Conservation (phyloP, 2,888 invertebrate genomes). For the Actias luna region DNA sequence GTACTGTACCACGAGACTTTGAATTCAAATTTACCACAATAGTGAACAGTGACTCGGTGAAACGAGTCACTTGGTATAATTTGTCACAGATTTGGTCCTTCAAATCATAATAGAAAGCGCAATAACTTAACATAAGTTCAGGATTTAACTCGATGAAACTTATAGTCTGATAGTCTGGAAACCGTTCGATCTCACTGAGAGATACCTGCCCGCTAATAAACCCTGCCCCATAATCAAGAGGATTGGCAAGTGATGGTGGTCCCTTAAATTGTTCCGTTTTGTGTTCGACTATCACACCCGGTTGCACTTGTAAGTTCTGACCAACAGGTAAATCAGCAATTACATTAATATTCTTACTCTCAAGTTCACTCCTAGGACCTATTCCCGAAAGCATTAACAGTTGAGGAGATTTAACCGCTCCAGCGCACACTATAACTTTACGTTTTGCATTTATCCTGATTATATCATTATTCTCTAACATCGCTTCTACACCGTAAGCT, state of each 20-base stretch:
- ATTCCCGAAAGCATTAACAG: constrained; percentile 52
- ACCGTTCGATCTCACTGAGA: constrained; percentile 31
- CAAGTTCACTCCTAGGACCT: constrained; percentile 43
- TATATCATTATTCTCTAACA: constrained; percentile 24
- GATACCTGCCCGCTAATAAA: constrained; percentile 31
- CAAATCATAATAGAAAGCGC: constrained; percentile 23
- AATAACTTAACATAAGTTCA: constrained; percentile 24
- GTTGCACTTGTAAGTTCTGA: constrained; percentile 43
- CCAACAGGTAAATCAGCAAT: constrained; percentile 47
- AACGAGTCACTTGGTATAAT: constrained; percentile 22
- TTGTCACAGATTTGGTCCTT: constrained; percentile 25
- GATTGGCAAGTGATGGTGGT: constrained; percentile 17
- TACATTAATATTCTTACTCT: constrained; percentile 35
- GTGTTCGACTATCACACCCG: constrained; percentile 24
- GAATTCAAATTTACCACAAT: constrained; percentile 33
- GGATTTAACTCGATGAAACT: constrained; percentile 26
- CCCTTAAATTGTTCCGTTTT: constrained; percentile 26
- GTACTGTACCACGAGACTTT: constrained; percentile 38
- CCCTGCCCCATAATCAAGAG: constrained; percentile 56
- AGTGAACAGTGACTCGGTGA: constrained; percentile 25
- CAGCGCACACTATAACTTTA: constrained; percentile 50
- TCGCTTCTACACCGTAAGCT: constrained; percentile 39
- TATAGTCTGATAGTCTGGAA: constrained; percentile 38
- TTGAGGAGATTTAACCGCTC: constrained; percentile 45
- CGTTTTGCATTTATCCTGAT: constrained; percentile 34